phyloP scores from a whole-genome alignment of 2,797 vertebrate genomes.

The Martes flavigula region DNA sequence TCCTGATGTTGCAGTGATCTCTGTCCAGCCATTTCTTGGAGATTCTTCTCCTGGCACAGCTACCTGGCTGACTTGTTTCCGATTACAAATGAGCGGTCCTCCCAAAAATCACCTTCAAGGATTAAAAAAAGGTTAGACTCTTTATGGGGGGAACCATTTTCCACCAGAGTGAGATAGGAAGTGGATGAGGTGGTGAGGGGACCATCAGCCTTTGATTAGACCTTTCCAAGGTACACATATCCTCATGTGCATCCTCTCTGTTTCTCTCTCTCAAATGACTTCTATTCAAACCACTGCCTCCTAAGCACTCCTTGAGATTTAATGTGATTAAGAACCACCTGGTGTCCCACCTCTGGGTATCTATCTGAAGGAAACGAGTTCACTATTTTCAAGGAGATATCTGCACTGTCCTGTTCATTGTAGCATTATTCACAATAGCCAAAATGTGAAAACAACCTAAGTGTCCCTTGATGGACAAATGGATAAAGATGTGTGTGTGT shows the following conservation, averaged over 20 bases:
- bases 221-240: too few species aligned
- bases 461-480: not conserved
- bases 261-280: not conserved
- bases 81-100: not conserved
- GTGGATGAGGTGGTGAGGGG: not conserved
- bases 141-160: not conserved
- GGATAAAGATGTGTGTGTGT: not conserved
- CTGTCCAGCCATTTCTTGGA: not conserved
- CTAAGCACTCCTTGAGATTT: not conserved
- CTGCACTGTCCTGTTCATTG: not conserved
- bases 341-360: not conserved
- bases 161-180: not conserved
- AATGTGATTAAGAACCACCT: not conserved
- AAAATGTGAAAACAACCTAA: not conserved
- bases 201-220: not conserved
- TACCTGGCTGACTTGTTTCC: not conserved
- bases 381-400: not conserved
- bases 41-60: not conserved
- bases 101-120: not conserved
- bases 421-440: not conserved
- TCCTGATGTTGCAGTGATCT: not conserved
- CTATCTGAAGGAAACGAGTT: not conserved
- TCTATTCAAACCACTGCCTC: not conserved
- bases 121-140: not conserved
- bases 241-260: accelerated